phyloP scores from a whole-genome alignment of 2,888 invertebrate genomes.

The Agonopterix alstromeriana region DNA sequence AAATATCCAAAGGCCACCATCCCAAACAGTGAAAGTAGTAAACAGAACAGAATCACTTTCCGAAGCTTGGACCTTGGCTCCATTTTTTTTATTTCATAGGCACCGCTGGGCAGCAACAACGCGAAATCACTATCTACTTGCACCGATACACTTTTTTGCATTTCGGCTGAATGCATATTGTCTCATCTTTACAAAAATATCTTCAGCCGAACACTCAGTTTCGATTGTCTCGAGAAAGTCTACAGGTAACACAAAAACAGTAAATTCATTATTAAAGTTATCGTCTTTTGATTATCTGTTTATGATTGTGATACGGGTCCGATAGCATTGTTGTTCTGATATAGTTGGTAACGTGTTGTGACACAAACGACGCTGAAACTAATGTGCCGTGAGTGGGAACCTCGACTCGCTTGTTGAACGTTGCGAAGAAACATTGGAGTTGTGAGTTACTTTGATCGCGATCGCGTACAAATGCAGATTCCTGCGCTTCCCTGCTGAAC shows the following conservation, averaged over 20 bases:
- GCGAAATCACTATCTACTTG: conserved; percentile 91
- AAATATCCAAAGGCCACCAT: conserved; percentile 94
- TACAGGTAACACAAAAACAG: conserved; percentile 24
- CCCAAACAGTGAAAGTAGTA: conserved; percentile 88
- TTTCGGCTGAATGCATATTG: conserved; percentile 71
- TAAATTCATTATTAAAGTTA: conserved; percentile 34
- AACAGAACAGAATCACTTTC: conserved; percentile 87
- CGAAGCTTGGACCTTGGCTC: conserved; percentile 89
- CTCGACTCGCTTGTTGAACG: conserved; percentile 6
- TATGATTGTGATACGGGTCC: conserved; percentile 15
- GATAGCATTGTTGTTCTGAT: conserved; percentile 48
- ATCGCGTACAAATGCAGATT: neutral
- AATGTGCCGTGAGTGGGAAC: conserved; percentile 22
- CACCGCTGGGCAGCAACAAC: conserved; percentile 85
- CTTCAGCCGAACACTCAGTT: conserved; percentile 37
- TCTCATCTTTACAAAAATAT: conserved; percentile 72
- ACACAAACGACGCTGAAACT: conserved; percentile 40
- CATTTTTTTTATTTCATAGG: conserved; percentile 90
- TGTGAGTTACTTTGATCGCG: too few species aligned
- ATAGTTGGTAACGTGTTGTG: conserved; percentile 33
- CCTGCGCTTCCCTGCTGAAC: too few species aligned
- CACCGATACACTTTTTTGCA: conserved; percentile 87
- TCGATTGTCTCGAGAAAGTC: conserved; percentile 26
- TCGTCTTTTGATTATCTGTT: conserved; percentile 9
- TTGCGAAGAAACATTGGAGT: conserved; percentile 19